These are phyloP conservation scores for Saguinus midas DNA, from an alignment of 2,113 vertebrate genomes.

Conservation along the genomic window DNA sequence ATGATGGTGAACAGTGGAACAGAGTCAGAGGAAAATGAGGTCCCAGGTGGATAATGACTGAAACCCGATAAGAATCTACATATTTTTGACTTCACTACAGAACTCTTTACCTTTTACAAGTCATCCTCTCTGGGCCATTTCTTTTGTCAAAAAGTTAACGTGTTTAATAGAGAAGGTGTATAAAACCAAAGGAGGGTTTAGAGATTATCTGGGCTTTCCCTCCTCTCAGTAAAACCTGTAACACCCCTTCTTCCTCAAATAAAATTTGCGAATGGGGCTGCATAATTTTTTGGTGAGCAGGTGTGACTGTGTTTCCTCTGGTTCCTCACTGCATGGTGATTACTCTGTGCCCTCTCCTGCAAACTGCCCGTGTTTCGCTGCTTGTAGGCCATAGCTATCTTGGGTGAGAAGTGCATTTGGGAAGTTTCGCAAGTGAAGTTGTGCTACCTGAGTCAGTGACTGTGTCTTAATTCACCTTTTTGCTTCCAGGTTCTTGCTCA, in stretches of 20 bases:
- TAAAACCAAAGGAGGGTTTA: background rate
- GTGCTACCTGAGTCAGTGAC: background rate
- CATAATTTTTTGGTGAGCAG: background rate
- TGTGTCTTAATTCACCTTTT: background rate
- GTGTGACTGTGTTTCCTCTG: background rate
- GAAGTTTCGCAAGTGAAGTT: background rate
- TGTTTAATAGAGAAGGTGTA: background rate
- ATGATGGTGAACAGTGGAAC: background rate
- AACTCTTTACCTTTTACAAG: background rate
- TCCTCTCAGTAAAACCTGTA: background rate
- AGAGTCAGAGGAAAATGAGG: background rate
- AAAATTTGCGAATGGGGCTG: background rate
- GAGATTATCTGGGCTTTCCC: background rate
- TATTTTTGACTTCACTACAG: background rate
- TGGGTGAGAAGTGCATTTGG: background rate
- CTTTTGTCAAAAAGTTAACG: background rate
- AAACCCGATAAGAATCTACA: background rate
- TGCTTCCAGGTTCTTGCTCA: background rate
- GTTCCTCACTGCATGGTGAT: background rate
- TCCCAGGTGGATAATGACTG: background rate
- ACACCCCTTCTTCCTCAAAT: background rate
- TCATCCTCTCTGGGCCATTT: background rate
- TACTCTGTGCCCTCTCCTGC: background rate
- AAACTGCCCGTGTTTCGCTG: background rate
- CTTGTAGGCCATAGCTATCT: background rate